Evolutionary conservation across 2,797 vertebrate species (phyloP), one percentile per base, ranked within the genome.

Genomic region (Chelmon rostratus): DNA sequence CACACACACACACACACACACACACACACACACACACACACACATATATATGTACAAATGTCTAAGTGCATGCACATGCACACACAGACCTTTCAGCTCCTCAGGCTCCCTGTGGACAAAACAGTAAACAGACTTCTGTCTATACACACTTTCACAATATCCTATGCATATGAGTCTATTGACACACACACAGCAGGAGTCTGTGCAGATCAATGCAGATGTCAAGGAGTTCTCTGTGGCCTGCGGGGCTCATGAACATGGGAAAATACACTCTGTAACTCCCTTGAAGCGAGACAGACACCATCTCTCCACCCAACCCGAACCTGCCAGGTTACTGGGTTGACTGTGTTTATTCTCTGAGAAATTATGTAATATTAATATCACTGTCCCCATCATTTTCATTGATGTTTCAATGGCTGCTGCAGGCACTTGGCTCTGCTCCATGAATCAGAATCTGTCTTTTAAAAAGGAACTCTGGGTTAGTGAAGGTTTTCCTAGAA

Each of bases 211-310:
- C 66, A 12, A 65, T 61, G 62, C 54, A 64, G 71, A 81, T 78
- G 82, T 87, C 77, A 86, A 65, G 46, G 59, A 61, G 70, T 71
- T 85, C 73, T 70, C 12, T 21, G 23, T 73, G 69, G 54, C 68
- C 33, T 57, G 13, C n/a, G 8, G 71, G 71, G 52, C 9, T 61
- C 15, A 37, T 3, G 21, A 76, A 53, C 61, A 61, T 19, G 54
- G n/a, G 37, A 81, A 76, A 57, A 82, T 38, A 57, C 28, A 44
- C 40, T 69, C 6, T 31, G 35, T 16, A 54, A 64, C 40, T 21
- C 31, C 7, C 38, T n/a, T 65, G 12, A 62, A 68, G 54, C 9
- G 64, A 58, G 19, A 68, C 28, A 50, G 44, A 57, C 16, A 44
- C 18, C 8, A 28, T 54, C 15, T 37, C 23, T 42, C n/a, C 5